phyloP scores from a whole-genome alignment of 2,113 vertebrate genomes.

The Apteryx mantelli region DNA sequence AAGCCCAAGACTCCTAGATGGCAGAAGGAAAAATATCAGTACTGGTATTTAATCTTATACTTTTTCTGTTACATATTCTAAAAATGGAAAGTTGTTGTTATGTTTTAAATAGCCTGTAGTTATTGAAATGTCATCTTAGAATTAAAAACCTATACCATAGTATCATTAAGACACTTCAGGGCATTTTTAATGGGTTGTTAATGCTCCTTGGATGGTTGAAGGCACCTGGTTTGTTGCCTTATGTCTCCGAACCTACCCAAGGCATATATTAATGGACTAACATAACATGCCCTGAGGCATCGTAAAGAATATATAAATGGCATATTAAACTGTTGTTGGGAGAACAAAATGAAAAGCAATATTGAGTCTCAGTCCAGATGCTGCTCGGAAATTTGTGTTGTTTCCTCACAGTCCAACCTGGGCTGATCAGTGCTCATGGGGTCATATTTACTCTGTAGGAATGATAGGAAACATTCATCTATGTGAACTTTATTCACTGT shows the following conservation, averaged over 20 bases:
- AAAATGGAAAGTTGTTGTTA: neutral
- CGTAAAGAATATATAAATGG: conserved; percentile 46
- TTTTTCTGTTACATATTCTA: neutral
- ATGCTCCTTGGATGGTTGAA: conserved; percentile 32
- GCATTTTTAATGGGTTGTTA: conserved; percentile 50
- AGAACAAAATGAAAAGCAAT: conserved; percentile 41
- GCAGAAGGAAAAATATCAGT: neutral
- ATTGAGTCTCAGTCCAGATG: conserved; percentile 19
- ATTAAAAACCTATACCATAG: conserved; percentile 36
- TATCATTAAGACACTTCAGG: conserved; percentile 11
- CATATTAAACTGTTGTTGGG: conserved; percentile 38
- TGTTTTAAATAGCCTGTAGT: neutral
- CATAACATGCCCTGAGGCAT: conserved; percentile 32
- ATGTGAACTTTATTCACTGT: conserved; percentile 13
- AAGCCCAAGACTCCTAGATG: neutral
- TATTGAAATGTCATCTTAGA: conserved; percentile 12
- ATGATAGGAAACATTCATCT: neutral
- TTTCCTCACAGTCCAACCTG: conserved; percentile 25
- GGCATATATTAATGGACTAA: neutral
- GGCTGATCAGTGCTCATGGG: neutral
- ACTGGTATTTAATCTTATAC: neutral
- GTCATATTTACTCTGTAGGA: neutral
- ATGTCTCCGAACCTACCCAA: conserved; percentile 28
- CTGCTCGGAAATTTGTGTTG: conserved; percentile 3
- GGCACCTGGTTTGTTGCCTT: conserved; percentile 9